Percentiles rank a stretch among this genome's conserved stretches.
Conservation (phyloP, 2,113 vertebrate species). For the Cottus gobio region DNA sequence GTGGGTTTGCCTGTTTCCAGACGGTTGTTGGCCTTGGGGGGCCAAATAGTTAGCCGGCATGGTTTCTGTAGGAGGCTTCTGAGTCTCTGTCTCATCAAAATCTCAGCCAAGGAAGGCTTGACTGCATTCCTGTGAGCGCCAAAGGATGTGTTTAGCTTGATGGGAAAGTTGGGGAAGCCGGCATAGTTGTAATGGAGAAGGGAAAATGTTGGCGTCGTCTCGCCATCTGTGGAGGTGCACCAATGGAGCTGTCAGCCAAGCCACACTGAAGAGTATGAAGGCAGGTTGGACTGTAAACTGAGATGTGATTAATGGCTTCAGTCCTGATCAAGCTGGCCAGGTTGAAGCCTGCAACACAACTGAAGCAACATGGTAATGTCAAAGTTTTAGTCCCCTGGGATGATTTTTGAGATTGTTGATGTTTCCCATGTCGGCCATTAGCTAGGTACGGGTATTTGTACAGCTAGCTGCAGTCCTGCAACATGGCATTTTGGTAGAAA, state of each 20-base stretch:
- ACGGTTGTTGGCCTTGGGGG: conserved; percentile 29
- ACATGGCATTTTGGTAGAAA: conserved; percentile 26
- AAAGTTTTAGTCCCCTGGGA: background rate
- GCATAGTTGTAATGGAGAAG: conserved; percentile 14
- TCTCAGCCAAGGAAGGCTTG: conserved; percentile 32
- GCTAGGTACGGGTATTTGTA: background rate
- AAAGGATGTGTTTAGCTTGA: conserved; percentile 20
- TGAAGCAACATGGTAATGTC: background rate
- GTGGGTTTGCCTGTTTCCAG: conserved; percentile 34
- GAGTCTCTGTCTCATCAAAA: conserved; percentile 22
- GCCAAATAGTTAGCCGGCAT: conserved; percentile 19
- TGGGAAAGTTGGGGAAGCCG: conserved; percentile 10
- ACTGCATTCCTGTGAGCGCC: conserved; percentile 16
- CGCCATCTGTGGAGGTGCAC: background rate
- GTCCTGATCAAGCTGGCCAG: background rate
- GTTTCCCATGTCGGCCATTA: background rate
- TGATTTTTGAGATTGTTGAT: background rate
- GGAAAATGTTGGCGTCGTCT: background rate
- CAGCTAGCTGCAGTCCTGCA: conserved; percentile 18
- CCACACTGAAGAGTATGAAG: background rate
- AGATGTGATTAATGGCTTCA: conserved; percentile 10
- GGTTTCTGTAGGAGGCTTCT: conserved; percentile 27
- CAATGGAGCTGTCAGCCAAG: background rate
- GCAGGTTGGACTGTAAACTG: background rate
- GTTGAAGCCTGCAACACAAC: background rate